These are phyloP conservation scores for Neuroscelio doddi DNA, from an alignment of 2,888 invertebrate species.

Conservation along the genomic window DNA sequence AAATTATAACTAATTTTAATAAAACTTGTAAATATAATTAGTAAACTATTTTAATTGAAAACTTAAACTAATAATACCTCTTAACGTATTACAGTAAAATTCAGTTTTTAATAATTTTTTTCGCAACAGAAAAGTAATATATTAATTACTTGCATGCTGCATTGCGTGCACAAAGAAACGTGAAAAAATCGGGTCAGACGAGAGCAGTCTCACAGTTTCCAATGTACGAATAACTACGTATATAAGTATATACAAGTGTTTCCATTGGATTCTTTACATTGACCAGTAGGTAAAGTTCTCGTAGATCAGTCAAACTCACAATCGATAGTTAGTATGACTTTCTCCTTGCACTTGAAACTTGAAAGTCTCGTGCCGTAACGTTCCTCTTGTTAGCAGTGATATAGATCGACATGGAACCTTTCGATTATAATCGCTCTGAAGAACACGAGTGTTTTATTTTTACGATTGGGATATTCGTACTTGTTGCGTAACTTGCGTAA, in stretches of 20 bases:
- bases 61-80: no score
- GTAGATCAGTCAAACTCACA: slow-evolving; percentile 9
- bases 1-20: no score
- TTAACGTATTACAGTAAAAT: no score
- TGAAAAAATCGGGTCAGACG: slow-evolving; percentile 31
- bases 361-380: slow-evolving; percentile 35
- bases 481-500: slow-evolving; percentile 4
- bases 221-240: neutral
- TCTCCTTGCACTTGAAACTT: slow-evolving; percentile 61
- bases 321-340: slow-evolving; percentile 50
- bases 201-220: slow-evolving; percentile 4
- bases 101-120: no score
- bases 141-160: neutral
- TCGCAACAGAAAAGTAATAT: no score
- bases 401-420: neutral
- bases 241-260: neutral
- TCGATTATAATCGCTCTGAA: neutral
- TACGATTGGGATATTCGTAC: neutral
- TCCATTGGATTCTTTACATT: neutral
- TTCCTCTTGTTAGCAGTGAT: neutral
- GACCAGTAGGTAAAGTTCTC: slow-evolving; percentile 7
- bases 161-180: slow-evolving; percentile 7
- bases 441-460: slow-evolving; percentile 11
- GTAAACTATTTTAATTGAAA: no score
- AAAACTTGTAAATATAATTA: no score